phyloP scores from a whole-genome alignment of 2,888 invertebrate species.

The Nomada lathburiana region DNA sequence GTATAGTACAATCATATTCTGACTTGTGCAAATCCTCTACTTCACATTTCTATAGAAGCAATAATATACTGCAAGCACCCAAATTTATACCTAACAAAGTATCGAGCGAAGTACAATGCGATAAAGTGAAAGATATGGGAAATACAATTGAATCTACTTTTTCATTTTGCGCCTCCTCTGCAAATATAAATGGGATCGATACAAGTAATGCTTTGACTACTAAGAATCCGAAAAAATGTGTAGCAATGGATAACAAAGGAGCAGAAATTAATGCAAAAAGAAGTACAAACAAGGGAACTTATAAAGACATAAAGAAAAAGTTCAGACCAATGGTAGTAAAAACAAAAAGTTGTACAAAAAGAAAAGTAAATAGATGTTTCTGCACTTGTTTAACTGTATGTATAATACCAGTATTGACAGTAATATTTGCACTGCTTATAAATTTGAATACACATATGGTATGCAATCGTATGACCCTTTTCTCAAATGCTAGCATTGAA shows the following conservation, averaged over 20 bases:
- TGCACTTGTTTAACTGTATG: constrained; percentile 39
- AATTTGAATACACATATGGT: constrained; percentile 30
- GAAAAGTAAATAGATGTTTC: constrained; percentile 12
- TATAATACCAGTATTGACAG: constrained; percentile 53
- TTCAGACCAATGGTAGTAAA: constrained; percentile 63
- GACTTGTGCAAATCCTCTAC: not conserved
- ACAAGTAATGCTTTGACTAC: not conserved
- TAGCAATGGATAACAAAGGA: not conserved
- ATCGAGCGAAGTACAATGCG: constrained; percentile 27
- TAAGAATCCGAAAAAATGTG: not conserved
- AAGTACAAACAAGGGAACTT: constrained; percentile 5
- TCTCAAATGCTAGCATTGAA: constrained; percentile 68
- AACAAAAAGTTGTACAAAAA: not conserved
- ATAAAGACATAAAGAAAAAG: constrained; percentile 61
- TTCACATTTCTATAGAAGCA: not conserved
- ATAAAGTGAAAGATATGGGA: constrained; percentile 42
- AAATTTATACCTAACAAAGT: constrained; percentile 8
- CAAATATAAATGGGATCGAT: not conserved
- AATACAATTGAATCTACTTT: not conserved
- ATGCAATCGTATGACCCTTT: constrained; percentile 66
- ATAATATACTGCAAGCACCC: constrained; percentile 4
- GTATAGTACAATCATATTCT: constrained; percentile 47
- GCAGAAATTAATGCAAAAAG: not conserved
- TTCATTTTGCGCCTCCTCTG: no score
- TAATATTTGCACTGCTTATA: constrained; percentile 50